Evolutionary conservation across 2,797 vertebrate genomes (phyloP).

Genomic region (Galago senegalensis): DNA sequence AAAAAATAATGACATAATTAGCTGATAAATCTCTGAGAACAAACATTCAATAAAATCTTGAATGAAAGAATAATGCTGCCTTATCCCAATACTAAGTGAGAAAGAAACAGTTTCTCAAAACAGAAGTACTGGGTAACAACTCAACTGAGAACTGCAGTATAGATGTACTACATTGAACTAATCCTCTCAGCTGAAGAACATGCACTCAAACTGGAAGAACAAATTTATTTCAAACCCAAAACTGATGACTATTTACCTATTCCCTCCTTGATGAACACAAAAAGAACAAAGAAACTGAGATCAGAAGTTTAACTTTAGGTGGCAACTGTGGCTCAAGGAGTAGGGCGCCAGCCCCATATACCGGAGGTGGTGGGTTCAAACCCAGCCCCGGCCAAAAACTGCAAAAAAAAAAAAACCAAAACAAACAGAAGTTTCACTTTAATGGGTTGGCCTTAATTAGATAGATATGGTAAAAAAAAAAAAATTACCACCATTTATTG

Average conservation of each 20-base stretch:
- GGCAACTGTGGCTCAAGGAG: no score
- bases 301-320: conserved; percentile 7
- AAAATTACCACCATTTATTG: background rate
- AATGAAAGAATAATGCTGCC: background rate
- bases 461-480: background rate
- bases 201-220: background rate
- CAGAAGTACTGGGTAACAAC: background rate
- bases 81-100: background rate
- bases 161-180: background rate
- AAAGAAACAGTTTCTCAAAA: conserved; percentile 48
- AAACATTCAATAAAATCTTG: background rate
- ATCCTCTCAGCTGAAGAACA: conserved; percentile 9
- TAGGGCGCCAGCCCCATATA: no score
- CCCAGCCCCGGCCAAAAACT: no score
- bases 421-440: no score
- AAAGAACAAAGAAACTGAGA: background rate
- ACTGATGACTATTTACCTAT: background rate
- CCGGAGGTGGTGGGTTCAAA: no score
- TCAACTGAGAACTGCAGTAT: background rate
- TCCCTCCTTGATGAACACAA: background rate
- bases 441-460: background rate
- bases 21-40: background rate
- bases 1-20: conserved; percentile 40
- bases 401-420: no score
- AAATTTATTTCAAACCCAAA: conserved; percentile 36